Base-by-base conservation (phyloP, 2,113 vertebrate genomes). In the Mormyrus lacerda region DNA sequence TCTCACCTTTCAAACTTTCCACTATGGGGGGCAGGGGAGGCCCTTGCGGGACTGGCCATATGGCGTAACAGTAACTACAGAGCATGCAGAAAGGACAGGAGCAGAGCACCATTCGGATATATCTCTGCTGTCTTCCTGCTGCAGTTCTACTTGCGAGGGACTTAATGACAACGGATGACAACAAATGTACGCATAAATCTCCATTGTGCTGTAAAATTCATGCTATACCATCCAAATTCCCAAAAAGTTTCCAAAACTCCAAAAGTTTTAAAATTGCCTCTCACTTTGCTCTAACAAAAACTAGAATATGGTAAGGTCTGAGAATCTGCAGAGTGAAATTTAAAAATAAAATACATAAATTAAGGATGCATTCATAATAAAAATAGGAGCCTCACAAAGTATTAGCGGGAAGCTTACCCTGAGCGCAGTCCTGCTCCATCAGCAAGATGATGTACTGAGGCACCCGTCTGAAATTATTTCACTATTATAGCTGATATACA, bases 1-100 rank as follows among this genome's bases (percentile, higher is more conserved):
- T 27, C 50, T 89, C 89, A 69, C 89, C 89, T 89, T 73, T 35
- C 21, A 86, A 65, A 35, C 21, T 86, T 86, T 48, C 39, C 31
- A n/a, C 79, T 69, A 39, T 39, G 35, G 35, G 73, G 31, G 1
- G 73, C 24, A 19, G 9, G 82, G 82, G n/a, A 2, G 15, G n/a
- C 13, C 69, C 84, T 50, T 61, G 45, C n/a, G 58, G 58, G 13
- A 24, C 53, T 51, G 44, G 45, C 45, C 89, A 89, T 89, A 87
- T 89, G 89, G 83, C 21, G 24, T 27, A 31, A 51, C n/a, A n/a
- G 51, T 39, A 83, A 89, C 19, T n/a, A 44, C 55, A 50, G 55
- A 19, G 44, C 8, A 35, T 21, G 53, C 42, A 11, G 58, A 42
- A 39, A 89, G 89, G 55, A 89, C 39, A 15, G 9, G 48, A 73